Evolutionary conservation across 2,113 vertebrate species (phyloP).

Genomic region (Dissostichus mawsoni): DNA sequence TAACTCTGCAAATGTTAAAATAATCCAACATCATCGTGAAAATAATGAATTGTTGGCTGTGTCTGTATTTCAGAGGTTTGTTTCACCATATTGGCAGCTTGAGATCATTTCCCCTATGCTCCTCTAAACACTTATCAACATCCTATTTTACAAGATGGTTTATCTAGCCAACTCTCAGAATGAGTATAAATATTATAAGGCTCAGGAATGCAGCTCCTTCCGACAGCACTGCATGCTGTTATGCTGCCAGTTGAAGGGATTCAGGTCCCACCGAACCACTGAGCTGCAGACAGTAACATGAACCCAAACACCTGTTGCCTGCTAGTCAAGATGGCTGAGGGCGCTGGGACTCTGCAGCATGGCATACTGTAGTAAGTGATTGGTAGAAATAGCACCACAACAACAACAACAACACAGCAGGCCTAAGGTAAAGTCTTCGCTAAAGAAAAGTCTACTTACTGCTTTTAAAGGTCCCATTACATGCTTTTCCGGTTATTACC

Average conservation of each 20-base stretch:
- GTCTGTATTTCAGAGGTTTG: background rate
- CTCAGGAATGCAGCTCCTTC: background rate
- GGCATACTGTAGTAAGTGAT: background rate
- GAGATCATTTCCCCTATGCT: background rate
- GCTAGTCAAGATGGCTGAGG: background rate
- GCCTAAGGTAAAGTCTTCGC: background rate
- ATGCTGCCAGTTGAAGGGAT: background rate
- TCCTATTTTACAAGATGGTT: background rate
- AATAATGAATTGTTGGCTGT: background rate
- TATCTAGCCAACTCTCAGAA: background rate
- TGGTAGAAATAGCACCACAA: too few species aligned
- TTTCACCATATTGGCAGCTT: background rate
- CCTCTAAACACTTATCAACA: background rate
- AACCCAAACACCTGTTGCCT: slow-evolving; percentile 19
- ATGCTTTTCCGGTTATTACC: too few species aligned
- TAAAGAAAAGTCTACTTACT: background rate
- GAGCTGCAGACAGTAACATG: background rate
- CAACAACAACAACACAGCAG: background rate
- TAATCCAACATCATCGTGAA: too few species aligned
- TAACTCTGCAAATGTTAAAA: background rate
- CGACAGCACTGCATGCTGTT: background rate
- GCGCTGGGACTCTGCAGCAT: background rate
- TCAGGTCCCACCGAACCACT: background rate
- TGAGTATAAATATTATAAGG: background rate
- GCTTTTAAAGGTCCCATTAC: background rate